Evolutionary conservation across 1,140 invertebrate genomes (phyloP).

Genomic region (Ceratoteleas bidentatus): DNA sequence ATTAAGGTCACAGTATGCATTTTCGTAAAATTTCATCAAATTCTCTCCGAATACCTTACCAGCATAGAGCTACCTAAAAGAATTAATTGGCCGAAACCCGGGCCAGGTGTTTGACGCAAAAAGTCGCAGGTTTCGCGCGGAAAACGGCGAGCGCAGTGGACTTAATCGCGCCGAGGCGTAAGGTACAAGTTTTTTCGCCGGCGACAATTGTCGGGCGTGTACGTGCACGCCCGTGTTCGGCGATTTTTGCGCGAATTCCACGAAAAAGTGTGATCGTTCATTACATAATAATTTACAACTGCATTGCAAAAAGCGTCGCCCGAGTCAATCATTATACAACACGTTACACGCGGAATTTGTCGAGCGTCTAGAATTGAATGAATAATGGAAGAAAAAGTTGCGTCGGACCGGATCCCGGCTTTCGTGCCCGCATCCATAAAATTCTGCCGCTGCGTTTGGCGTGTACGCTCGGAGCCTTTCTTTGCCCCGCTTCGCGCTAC

Average conservation of each 20-base stretch:
- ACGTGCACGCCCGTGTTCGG: slow-evolving; percentile 6
- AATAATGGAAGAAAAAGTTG: slow-evolving; percentile 62
- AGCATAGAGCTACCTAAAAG: too few species aligned
- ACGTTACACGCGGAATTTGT: slow-evolving; percentile 63
- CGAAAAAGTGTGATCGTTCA: slow-evolving; percentile 54
- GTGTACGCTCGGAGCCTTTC: slow-evolving; percentile 30
- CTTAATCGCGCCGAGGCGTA: slow-evolving; percentile 44
- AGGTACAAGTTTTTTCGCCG: slow-evolving; percentile 29
- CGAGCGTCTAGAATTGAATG: slow-evolving; percentile 56
- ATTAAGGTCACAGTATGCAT: too few species aligned
- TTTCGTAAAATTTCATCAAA: too few species aligned
- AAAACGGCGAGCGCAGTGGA: not conserved
- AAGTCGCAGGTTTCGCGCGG: too few species aligned
- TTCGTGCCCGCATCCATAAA: slow-evolving; percentile 46
- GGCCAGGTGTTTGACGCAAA: too few species aligned
- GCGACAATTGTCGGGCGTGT: slow-evolving; percentile 3
- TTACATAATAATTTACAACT: slow-evolving; percentile 63
- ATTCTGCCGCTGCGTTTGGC: slow-evolving; percentile 53
- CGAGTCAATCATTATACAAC: slow-evolving; percentile 60
- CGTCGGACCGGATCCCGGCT: slow-evolving; percentile 19
- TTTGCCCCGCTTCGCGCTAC: too few species aligned
- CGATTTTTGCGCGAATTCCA: slow-evolving; percentile 34
- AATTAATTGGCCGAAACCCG: too few species aligned
- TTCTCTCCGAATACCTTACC: too few species aligned
- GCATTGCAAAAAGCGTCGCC: slow-evolving; percentile 39